Base-by-base conservation (phyloP, 2,888 invertebrate species). In the Caenorhabditis imperialis region DNA sequence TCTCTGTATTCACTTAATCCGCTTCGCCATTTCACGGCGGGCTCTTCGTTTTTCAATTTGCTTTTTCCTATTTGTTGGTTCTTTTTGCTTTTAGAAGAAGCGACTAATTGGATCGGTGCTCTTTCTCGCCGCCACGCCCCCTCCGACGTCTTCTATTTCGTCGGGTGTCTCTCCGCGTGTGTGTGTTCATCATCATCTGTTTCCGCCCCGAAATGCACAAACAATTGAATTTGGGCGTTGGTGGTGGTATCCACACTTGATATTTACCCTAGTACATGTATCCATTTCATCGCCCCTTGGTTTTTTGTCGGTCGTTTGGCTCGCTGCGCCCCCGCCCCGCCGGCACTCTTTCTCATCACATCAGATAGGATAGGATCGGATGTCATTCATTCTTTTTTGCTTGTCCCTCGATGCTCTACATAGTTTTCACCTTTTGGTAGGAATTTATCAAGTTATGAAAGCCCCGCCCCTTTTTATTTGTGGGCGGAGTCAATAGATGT, bases 251-350 rank as follows among this genome's bases (percentile, higher is more conserved):
- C 50, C 57, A 40, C 58, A 54, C 51, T 58, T 58, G 58, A 53
- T 58, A 58, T 60, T 69, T 69, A 58, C 69, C 53, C 69, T 69
- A 45, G 58, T 54, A 60, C 69, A 58, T 69, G 69, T 60, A 69
- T 60, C 58, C 69, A 69, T 58, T 60, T 58, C 69, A 69, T 69
- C 45, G 45, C 23, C 35, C 50, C 50, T 58, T 51, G 42, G 30
- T 44, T 38, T 25, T 37, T 58, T 51, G 20, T 23, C 8, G n/a
- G 8, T 22, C 54, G 35, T 47, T 27, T n/a, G 16, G 18, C 51
- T 54, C 60, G 37, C 51, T 50, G 44, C 40, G 35, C 55, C 40
- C 47, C 23, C 54, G 25, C 38, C 48, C 40, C 60, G 38, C 37
- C 40, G 37, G 22, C 45, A 22, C 22, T 53, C 33, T 57, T 48